Base-by-base conservation (phyloP, 1,140 invertebrate species). In the Dendroctonus valens region DNA sequence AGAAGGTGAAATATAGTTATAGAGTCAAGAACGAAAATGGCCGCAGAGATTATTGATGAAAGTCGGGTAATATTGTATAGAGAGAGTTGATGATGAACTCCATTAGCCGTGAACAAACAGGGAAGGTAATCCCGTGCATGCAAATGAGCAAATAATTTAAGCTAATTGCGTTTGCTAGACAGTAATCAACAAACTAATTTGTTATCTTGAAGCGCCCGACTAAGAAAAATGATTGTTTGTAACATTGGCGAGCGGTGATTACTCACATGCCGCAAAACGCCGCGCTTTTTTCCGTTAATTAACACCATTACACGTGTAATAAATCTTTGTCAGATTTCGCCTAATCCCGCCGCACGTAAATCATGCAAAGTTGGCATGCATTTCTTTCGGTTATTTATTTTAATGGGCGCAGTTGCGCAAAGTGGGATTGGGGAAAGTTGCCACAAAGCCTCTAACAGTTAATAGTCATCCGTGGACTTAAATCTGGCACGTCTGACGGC, bases 1-100 rank as follows among this genome's bases (percentile, higher is more conserved):
- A 81, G 81, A 80, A 82, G 78, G 26, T 26, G 26, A 1, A n/a
- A 1, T 26, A 2, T 26, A 26, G 26, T 26, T 26, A 26, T 46
- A 4, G 1, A 46, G 12, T 46, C 12, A 46, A 0, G 12, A 46
- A 46, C 8, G 2, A 46, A 46, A 26, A 26, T 26, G 26, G 1
- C 26, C 1, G 26, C 1, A 26, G 26, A 3, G 26, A 26, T 26
- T 26, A 26, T 26, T 26, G 26, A 26, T 26, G 26, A 26, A 26
- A 26, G 26, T 3, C 26, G 26, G 26, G 26, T 26, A 26, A 26
- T 3, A 26, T 26, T 26, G 26, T 26, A 26, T 3, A 26, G 1
- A 26, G 26, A 26, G 26, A 26, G 26, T 26, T 1, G 26, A 26
- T 26, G 26, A 26, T 26, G 26, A 26, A 26, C 1, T 26, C 26